Conservation (phyloP, 2,113 vertebrate genomes). For the Gila orcuttii region DNA sequence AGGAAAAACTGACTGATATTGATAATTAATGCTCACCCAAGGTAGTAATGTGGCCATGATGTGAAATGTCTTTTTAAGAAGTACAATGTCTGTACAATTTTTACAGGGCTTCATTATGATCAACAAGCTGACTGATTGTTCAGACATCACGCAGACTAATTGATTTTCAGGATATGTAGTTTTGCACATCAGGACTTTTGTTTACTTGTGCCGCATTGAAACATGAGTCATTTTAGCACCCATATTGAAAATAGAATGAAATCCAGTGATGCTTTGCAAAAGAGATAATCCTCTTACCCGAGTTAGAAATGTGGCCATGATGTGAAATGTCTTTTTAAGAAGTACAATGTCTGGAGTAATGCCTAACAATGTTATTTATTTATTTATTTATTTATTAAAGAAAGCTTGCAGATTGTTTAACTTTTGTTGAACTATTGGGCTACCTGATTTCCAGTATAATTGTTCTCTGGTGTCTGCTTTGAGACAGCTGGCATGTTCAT, state of each 20-base stretch:
- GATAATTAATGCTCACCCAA: background rate
- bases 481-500: background rate
- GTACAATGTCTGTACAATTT: background rate
- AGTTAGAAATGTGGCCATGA: background rate
- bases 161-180: background rate
- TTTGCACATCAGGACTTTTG: background rate
- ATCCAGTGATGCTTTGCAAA: slow-evolving; percentile 14
- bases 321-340: background rate
- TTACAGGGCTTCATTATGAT: background rate
- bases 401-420: background rate
- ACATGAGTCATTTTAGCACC: background rate
- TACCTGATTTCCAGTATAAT: background rate
- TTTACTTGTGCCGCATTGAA: background rate
- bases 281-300: background rate
- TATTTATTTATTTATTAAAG: background rate
- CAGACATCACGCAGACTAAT: background rate
- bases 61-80: background rate
- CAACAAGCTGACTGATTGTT: background rate
- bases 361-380: background rate
- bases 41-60: background rate
- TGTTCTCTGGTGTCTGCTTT: background rate
- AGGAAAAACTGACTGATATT: background rate
- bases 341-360: background rate
- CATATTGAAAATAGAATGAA: slow-evolving; percentile 10
- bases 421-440: background rate